Evolutionary conservation across 2,113 vertebrate genomes (phyloP), one percentile per base, ranked within the genome.

Genomic region (Vidua macroura): DNA sequence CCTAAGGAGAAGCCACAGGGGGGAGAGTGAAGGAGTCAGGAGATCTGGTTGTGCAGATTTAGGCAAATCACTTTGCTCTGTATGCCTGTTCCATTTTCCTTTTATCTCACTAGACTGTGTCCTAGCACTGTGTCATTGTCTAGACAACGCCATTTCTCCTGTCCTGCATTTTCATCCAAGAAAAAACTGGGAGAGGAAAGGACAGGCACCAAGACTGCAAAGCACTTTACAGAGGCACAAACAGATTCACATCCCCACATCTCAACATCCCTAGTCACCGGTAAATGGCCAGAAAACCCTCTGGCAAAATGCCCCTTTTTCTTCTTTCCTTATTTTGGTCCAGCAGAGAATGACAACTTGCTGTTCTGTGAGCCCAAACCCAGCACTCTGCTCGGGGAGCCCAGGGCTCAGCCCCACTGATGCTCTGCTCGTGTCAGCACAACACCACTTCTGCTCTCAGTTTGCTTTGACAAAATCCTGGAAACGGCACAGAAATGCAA

Each of bases 1-100:
- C 95, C 94, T 94, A 95, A 94, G 89, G 92, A 95, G 89, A 97
- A 97, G 49, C 94, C 96, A 95, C 92, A 79, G 96, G 94, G 95
- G 94, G 88, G 83, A 95, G 83, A 91, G 92, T 95, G 89, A 91
- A 96, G 91, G 86, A 97, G 94, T 95, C 95, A 82, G 91, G 83
- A 96, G 96, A 93, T 91, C 86, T 97, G 79, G 95, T 95, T 92
- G 93, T 97, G 78, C 90, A 85, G 91, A 91, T 95, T 95, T 94
- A 92, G 95, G 93, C 93, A 97, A 95, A 96, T 95, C 82, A 69
- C 82, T 95, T 85, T 75, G 74, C 87, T 94, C 91, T 90, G 41
- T 91, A 49, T 83, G 84, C 87, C 70, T 88, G 88, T 77, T 85
- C 78, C 59, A 73, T 66, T 92, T 92, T 87, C 93, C 78, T 91